Evolutionary conservation across 2,113 vertebrate genomes (phyloP), one percentile per base, ranked within the genome.

Genomic region (Patagioenas fasciata): DNA sequence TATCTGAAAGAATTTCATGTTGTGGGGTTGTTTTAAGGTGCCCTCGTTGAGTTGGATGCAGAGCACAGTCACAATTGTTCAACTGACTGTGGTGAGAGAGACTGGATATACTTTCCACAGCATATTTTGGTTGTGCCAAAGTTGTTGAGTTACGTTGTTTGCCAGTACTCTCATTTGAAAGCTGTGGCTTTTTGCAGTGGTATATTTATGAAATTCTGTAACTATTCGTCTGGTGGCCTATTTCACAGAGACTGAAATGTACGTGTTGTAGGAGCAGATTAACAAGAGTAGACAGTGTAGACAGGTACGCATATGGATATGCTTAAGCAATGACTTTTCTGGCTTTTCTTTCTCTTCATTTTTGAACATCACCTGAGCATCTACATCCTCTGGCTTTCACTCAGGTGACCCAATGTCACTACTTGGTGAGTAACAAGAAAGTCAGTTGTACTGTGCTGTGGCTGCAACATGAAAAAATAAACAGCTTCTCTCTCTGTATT

Each of bases 401-500:
- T 86, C 24, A 0, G 0, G 17, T 70, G 47, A 61, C 62, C 20
- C 66, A 36, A 9, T 23, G 17, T 8, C 28, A 18, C 53, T 51
- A 28, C 38, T 44, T 2, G 5, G 15, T 57, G 48, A 54, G 50
- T 16, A 64, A 29, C 32, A 80, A 7, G 15, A 3, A 8, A 28
- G 42, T 31, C 57, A 36, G 28, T 26, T 40, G 15, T 9, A 1
- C 23, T 65, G 29, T n/a, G 18, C 20, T 85, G 53, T 29, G 56
- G 13, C 25, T 75, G 47, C 38, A 14, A 26, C 11, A 18, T 21
- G 31, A 8, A 6, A 78, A 80, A 19, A 19, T 3, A 24, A 32
- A 7, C 5, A 56, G 4, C 24, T 72, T 1, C n/a, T 11, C 23
- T 17, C 5, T 36, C 60, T 28, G 34, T 15, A 0, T 8, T 56